Conservation (phyloP, 2,113 vertebrate genomes). For the Ictalurus furcatus region DNA sequence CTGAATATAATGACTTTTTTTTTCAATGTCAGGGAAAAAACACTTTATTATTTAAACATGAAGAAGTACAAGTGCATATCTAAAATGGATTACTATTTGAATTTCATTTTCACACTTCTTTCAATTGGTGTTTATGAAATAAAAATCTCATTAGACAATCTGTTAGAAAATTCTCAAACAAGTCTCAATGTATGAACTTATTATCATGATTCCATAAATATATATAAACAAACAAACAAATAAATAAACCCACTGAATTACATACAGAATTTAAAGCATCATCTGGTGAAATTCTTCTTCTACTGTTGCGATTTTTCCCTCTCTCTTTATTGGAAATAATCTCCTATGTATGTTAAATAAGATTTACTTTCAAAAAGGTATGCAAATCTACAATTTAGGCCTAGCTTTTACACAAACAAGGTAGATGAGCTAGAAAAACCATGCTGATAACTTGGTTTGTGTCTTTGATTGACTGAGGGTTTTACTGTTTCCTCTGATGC, state of each 20-base stretch:
- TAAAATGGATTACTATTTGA: background rate
- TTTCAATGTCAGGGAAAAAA: background rate
- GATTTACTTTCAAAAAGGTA: background rate
- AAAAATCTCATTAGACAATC: background rate
- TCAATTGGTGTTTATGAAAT: background rate
- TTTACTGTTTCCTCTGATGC: slow-evolving; percentile 6
- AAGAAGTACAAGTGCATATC: background rate
- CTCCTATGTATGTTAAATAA: background rate
- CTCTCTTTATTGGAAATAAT: slow-evolving; percentile 11
- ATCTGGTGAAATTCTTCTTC: background rate
- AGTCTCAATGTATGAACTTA: slow-evolving; percentile 16
- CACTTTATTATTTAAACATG: background rate
- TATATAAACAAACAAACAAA: background rate
- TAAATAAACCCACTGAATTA: background rate
- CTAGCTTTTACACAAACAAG: background rate
- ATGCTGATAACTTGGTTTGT: background rate
- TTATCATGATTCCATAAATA: background rate
- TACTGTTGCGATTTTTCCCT: background rate
- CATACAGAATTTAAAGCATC: background rate
- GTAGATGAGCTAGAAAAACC: background rate
- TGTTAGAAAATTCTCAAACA: background rate
- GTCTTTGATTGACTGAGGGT: background rate
- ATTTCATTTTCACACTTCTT: background rate
- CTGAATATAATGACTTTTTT: background rate
- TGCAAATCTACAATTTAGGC: background rate